These are phyloP conservation scores for Atherinosoma microstoma DNA, from an alignment of 2,797 vertebrate genomes.

Conservation along the genomic window DNA sequence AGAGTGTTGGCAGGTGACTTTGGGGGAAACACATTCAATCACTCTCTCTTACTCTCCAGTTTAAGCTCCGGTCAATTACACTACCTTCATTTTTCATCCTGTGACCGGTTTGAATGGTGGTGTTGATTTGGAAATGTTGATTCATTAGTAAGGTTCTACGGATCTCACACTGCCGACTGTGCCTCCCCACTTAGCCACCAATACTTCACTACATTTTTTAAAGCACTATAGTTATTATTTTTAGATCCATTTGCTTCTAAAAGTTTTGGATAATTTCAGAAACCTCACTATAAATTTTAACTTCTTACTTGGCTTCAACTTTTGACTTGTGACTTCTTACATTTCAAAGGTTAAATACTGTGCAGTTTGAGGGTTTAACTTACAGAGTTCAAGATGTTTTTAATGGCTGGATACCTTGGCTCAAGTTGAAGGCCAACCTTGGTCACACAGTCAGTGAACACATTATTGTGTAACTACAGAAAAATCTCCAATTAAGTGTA, in stretches of 20 bases:
- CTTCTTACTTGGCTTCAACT: conserved; percentile 6
- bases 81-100: conserved; percentile 57
- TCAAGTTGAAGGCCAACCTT: conserved; percentile 8
- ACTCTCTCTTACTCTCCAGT: conserved; percentile 61
- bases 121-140: conserved; percentile 72
- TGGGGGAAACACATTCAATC: conserved; percentile 63
- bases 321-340: conserved; percentile 21
- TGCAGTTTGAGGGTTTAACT: conserved; percentile 16
- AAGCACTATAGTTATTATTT: conserved; percentile 29
- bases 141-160: conserved; percentile 66
- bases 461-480: not conserved
- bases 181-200: conserved; percentile 26
- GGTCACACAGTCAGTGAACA: not conserved
- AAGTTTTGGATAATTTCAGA: conserved; percentile 23
- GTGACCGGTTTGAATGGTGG: conserved; percentile 43
- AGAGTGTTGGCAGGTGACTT: conserved; percentile 58
- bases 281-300: conserved; percentile 12
- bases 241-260: conserved; percentile 9
- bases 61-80: conserved; percentile 66
- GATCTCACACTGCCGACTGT: conserved; percentile 21
- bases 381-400: conserved; percentile 23
- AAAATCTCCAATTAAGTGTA: conserved; percentile 5
- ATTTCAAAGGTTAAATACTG: conserved; percentile 29
- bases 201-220: conserved; percentile 9
- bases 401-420: conserved; percentile 9